Evolutionary conservation across 1,140 invertebrate genomes (phyloP), one percentile per base, ranked within the genome.

Genomic region (Apis dorsata): DNA sequence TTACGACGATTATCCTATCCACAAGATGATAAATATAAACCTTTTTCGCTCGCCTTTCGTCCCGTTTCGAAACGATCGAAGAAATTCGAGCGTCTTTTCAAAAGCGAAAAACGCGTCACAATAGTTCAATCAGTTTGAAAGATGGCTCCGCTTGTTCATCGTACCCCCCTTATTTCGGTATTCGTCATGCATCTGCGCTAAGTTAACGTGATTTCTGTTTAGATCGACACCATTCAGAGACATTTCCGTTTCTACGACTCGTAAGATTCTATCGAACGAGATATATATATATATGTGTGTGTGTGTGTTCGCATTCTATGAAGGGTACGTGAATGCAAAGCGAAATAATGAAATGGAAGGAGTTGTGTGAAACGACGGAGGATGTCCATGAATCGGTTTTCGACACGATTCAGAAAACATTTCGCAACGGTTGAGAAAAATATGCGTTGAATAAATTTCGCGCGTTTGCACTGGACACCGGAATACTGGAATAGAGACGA

Each of bases 121-220:
- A 93, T 93, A 79, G 91, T 85, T 90, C 92, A 93, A 93, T 93
- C 91, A 93, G 83, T 76, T 79, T 59, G 75, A 59, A 86, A 83
- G 82, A 84, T 81, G 78, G 79, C 15, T 75, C 24, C 4, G 65
- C 57, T 55, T 71, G 62, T 73, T 59, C 62, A 34, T 51, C 15
- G 12, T 49, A 62, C 28, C 68, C 62, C 71, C 57, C 60, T 68
- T 73, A 81, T 81, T 89, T 91, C 81, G 70, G 83, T 89, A 91
- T 91, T 90, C 90, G 78, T 60, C 68, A 66, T 59, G 85, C 85
- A 79, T 17, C 66, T 15, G 55, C 79, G 34, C 86, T 87, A 84
- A 88, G 74, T 86, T 88, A 88, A 91, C 91, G 90, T 90, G 88
- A 89, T 91, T 91, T 90, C 89, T 83, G 84, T 83, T 88, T 89